Evolutionary conservation across 2,888 invertebrate species (phyloP), one percentile per base, ranked within the genome.

Genomic region (Odontomyia ornata): DNA sequence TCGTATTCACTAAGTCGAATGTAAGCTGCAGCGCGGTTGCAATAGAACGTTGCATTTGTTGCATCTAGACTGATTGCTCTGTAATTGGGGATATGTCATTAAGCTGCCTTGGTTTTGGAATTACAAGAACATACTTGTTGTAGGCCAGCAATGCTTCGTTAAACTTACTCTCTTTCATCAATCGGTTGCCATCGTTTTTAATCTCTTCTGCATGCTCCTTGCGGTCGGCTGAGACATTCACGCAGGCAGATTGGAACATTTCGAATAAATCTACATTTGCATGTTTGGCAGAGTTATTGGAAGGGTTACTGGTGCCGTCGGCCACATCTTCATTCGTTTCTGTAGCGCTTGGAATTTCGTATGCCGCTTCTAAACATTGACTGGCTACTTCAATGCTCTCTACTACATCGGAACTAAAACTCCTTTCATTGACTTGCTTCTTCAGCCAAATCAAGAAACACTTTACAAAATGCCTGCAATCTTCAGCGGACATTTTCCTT

Each of bases 21-120:
- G 85, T 94, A 93, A 0, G 98, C 97, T 1, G 99, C 99, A 64
- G 99, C 99, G 81, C 99, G 91, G 85, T 99, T 99, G 86, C 98
- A 98, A 86, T 95, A 99, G 87, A 94, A 99, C 36, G 99, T 95
- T 0, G 98, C 93, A 88, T 98, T 98, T 79, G 90, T 90, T 27
- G 93, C 91, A 85, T 98, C 95, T 77, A 96, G 88, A 82, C 92
- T 90, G 80, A 99, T 95, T 13, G 99, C 98, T 82, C 95, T 93
- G 47, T 7, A 5, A 36, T 1, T 5, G 36, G 11, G 43, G 5
- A 62, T 13, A 62, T 25, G 7, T 9, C 11, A 25, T 25, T 13
- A 15, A 47, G 57, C 18, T 57, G 25, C 13, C 18, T 7, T 9
- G 3, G 9, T 23, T 21, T 23, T 15, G 21, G 9, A 21, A 15